Evolutionary conservation across 2,113 vertebrate species (phyloP), one percentile per base, ranked within the genome.

Genomic region (Shinisaurus crocodilurus): DNA sequence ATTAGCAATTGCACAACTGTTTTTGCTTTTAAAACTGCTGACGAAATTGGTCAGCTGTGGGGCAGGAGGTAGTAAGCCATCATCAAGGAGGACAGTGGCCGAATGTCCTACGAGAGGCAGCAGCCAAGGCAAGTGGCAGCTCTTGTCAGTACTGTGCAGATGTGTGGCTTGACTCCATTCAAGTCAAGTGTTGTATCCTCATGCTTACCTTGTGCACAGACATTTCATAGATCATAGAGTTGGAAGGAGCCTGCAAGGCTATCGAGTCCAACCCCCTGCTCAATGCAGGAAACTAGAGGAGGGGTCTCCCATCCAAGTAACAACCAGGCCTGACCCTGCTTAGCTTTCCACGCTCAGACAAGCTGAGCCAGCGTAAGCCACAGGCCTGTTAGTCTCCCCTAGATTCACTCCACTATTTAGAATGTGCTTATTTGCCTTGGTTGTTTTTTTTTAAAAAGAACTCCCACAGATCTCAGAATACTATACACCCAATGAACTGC

Each of bases 401-500:
- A 79, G 83, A 72, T 76, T 69, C n/a, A 40, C 69, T 74, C 34
- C 57, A 60, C 0, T 75, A 1, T 40, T 86, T 34, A 0, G 0
- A 79, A 23, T 85, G 37, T 63, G 67, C n/a, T 76, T 76, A 77
- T 20, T 65, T 85, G 60, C 83, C 32, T 65, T 84, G 27, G n/a
- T 77, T 1, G 60, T 86, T 86, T 57, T 90, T 50, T 72, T 54
- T 54, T 54, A 12, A 54, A 54, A n/a, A 88, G 86, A 75, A 45
- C 57, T 90, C 65, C 81, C 54, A 23, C 54, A 40, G 9, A 43
- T 23, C 34, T 18, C 79, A 85, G 92, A 88, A 83, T 84, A 20
- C 1, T 43, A 9, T 0, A 0, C 45, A 13, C 70, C 37, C 60
- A n/a, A 2, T 69, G 18, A n/a, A n/a, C n/a, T n/a, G 25, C 50